Base-by-base conservation (phyloP, 2,888 invertebrate species). In the Hirtodrosophila cameraria region DNA sequence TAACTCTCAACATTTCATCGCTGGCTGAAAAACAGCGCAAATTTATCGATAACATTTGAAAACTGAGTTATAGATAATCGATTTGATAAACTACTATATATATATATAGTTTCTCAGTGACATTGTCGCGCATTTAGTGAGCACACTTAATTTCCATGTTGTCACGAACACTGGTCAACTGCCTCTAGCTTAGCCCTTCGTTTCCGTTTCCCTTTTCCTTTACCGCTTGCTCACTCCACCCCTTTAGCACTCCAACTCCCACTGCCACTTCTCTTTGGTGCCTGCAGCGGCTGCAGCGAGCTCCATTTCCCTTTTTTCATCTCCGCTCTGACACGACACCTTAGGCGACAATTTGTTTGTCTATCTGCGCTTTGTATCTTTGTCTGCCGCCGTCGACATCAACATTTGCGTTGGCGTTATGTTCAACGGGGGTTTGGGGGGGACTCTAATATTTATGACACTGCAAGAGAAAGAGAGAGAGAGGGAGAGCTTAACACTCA, bases 321-420 rank as follows among this genome's bases (percentile, higher is more conserved):
- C 15, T 41, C 8, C 30, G 33, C 45, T 49, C 27, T 39, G 70
- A 66, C 50, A 63, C 70, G 50, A 60, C 83, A 72, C 84, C 73
- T 80, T 53, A 55, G 79, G 79, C 79, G 69, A 80, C 86, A 86
- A 80, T 83, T 81, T 86, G 86, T 86, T 79, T 83, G 84, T 33
- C 69, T 83, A 86, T 80, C 79, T 83, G 48, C 54, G 77, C 81
- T 69, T 63, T 61, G 71, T 63, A 79, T 85, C 72, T 75, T 41
- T 57, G 77, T 43, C 30, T 28, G 49, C 20, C 35, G 52, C 64
- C 31, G 48, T 25, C 20, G 46, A 31, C 31, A 15, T n/a, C 18
- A 39, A 25, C 38, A 18, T 27, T 28, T 25, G 23, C 30, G 49
- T 36, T 41, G 36, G 52, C 73, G 59, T 57, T 58, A 59, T 67